These are phyloP conservation scores for Rhabdophis nuchalis DNA, from an alignment of 2,797 vertebrate genomes.

Conservation along the genomic window DNA sequence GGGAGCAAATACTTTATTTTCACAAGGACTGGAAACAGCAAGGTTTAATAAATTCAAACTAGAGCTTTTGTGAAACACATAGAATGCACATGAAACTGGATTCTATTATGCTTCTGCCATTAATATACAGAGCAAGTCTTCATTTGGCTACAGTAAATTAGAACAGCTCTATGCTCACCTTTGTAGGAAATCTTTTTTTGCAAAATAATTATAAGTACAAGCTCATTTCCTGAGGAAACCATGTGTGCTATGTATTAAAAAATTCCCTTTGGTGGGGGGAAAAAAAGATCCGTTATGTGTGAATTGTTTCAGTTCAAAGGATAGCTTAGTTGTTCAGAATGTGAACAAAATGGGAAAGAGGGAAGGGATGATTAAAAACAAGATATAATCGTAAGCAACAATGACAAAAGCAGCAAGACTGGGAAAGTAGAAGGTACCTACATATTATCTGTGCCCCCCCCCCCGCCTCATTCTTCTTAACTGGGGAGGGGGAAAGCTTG, in stretches of 20 bases:
- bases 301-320: constrained; percentile 56
- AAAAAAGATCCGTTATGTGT: constrained; percentile 42
- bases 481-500: constrained; percentile 13
- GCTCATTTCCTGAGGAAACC: constrained; percentile 38
- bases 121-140: constrained; percentile 5
- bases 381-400: constrained; percentile 23
- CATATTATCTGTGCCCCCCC: background rate
- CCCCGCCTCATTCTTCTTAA: constrained; percentile 9
- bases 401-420: background rate
- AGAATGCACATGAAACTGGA: background rate
- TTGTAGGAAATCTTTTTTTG: background rate
- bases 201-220: constrained; percentile 29
- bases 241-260: constrained; percentile 31
- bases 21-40: background rate
- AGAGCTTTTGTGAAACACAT: background rate
- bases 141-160: constrained; percentile 12
- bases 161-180: background rate
- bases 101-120: background rate
- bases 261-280: constrained; percentile 44
- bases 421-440: background rate
- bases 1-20: background rate
- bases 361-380: accelerated
- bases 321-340: constrained; percentile 31
- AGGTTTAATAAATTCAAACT: background rate
- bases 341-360: constrained; percentile 26